Evolutionary conservation across 1,140 invertebrate species (phyloP).

Genomic region (Cecropterus lyciades): DNA sequence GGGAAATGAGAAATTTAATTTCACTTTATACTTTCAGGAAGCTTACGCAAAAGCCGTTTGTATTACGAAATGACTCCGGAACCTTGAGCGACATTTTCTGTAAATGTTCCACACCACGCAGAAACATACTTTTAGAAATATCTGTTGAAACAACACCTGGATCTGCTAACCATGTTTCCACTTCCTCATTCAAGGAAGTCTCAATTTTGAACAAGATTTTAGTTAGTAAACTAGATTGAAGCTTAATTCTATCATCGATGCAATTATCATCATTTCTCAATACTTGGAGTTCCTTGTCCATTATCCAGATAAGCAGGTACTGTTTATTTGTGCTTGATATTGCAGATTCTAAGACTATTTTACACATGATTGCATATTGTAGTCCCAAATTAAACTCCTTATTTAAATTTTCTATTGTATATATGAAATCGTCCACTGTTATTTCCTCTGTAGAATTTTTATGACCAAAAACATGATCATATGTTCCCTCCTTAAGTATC

Average conservation of each 20-base stretch:
- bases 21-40: slow-evolving; percentile 78
- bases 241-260: slow-evolving; percentile 57
- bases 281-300: slow-evolving; percentile 84
- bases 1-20: slow-evolving; percentile 49
- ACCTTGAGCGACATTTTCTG: slow-evolving; percentile 83
- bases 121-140: slow-evolving; percentile 85
- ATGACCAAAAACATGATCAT: slow-evolving; percentile 55
- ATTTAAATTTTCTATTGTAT: slow-evolving; percentile 77
- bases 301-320: slow-evolving; percentile 83
- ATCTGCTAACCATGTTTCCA: slow-evolving; percentile 81
- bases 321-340: slow-evolving; percentile 69
- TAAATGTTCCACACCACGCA: slow-evolving; percentile 78
- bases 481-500: slow-evolving; percentile 54
- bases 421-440: slow-evolving; percentile 78
- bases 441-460: slow-evolving; percentile 50
- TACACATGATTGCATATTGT: slow-evolving; percentile 78
- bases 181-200: slow-evolving; percentile 62
- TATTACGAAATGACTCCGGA: slow-evolving; percentile 78
- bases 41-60: slow-evolving; percentile 84
- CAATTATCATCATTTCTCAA: slow-evolving; percentile 55
- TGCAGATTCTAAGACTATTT: slow-evolving; percentile 76
- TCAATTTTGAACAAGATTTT: slow-evolving; percentile 84
- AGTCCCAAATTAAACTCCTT: slow-evolving; percentile 77
- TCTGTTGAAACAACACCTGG: slow-evolving; percentile 72
- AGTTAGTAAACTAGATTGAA: slow-evolving; percentile 66